These are phyloP conservation scores for Stomatorhinus walkeri DNA, from an alignment of 2,797 vertebrate species.

Conservation along the genomic window DNA sequence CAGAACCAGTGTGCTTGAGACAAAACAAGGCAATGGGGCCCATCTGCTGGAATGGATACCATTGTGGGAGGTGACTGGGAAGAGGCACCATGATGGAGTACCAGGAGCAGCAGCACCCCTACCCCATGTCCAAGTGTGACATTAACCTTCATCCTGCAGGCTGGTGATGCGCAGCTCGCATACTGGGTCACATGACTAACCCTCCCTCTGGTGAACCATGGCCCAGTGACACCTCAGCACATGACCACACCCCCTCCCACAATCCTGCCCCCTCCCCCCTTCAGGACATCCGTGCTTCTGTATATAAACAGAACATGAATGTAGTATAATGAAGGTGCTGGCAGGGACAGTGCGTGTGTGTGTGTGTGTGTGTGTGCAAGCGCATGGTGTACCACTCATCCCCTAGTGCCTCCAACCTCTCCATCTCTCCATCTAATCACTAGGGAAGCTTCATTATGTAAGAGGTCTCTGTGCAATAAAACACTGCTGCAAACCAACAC, in stretches of 20 bases:
- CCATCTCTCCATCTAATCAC: conserved; percentile 19
- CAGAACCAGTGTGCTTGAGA: neutral
- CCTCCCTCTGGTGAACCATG: neutral
- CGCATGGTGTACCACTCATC: neutral
- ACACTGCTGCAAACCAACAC: conserved; percentile 37
- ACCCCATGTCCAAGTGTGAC: neutral
- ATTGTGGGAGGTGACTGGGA: neutral
- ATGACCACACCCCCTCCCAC: neutral
- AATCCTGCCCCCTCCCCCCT: neutral
- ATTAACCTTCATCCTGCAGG: neutral
- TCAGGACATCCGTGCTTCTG: neutral
- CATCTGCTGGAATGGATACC: neutral
- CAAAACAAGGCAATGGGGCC: neutral
- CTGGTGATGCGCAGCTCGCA: neutral
- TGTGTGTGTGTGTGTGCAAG: neutral
- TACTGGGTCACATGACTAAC: neutral
- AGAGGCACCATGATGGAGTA: neutral
- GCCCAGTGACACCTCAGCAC: neutral
- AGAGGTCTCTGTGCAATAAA: conserved; percentile 27
- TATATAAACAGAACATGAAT: neutral
- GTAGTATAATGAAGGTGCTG: neutral
- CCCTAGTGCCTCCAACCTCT: neutral
- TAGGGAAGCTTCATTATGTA: conserved; percentile 36
- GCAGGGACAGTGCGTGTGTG: neutral
- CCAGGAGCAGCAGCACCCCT: neutral